A percentile compares a stretch with the other conserved stretches of the same genome.
phyloP scores from a whole-genome alignment of 2,797 vertebrate species.

The Nannoperca obscura region DNA sequence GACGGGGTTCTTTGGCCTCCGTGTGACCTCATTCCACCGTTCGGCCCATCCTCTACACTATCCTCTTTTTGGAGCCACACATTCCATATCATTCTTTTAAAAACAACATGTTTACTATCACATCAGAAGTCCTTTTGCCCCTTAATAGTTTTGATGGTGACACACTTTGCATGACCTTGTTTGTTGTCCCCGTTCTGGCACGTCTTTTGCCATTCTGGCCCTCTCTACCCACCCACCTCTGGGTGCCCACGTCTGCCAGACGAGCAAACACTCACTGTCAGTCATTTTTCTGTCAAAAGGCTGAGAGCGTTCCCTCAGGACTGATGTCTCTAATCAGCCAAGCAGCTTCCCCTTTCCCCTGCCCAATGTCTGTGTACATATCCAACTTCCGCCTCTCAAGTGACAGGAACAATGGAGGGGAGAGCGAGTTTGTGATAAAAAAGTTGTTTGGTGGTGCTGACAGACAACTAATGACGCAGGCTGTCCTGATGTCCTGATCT shows the following conservation, averaged over 20 bases:
- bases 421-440: constrained; percentile 35
- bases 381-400: constrained; percentile 64
- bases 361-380: constrained; percentile 40
- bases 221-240: constrained; percentile 61
- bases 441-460: constrained; percentile 53
- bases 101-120: constrained; percentile 14
- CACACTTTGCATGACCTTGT: constrained; percentile 77
- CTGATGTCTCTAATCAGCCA: constrained; percentile 65
- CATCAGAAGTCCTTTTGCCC: constrained; percentile 49
- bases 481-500: constrained; percentile 46
- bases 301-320: constrained; percentile 60
- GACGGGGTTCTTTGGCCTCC: neutral
- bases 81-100: neutral
- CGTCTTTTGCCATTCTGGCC: constrained; percentile 61
- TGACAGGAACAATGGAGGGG: constrained; percentile 40
- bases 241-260: constrained; percentile 72
- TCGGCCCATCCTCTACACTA: neutral
- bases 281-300: constrained; percentile 68
- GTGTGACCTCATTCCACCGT: neutral
- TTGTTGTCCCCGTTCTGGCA: constrained; percentile 65
- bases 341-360: constrained; percentile 35
- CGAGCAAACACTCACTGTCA: constrained; percentile 75
- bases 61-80: neutral
- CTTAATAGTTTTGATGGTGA: constrained; percentile 53
- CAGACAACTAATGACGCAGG: constrained; percentile 56